Evolutionary conservation across 2,113 vertebrate genomes (phyloP).

Genomic region (Epinephelus fuscoguttatus): DNA sequence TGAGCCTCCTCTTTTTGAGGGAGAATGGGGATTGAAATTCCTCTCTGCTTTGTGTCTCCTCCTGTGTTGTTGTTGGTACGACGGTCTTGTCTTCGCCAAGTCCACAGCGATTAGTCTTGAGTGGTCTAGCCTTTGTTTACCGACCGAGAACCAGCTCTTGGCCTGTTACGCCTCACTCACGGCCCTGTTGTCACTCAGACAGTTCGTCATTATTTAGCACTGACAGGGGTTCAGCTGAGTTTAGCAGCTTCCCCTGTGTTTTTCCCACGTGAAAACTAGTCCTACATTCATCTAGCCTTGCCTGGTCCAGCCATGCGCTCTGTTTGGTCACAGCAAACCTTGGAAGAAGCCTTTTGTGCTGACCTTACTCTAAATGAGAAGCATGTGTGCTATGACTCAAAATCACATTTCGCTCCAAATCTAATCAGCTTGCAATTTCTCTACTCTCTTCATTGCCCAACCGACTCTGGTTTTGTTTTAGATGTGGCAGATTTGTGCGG

Average conservation of each 20-base stretch:
- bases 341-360: conserved; percentile 42
- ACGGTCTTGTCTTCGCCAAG: conserved; percentile 57
- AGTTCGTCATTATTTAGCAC: conserved; percentile 35
- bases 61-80: conserved; percentile 37
- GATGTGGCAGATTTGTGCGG: conserved; percentile 31
- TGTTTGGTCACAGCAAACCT: conserved; percentile 28
- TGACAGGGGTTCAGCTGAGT: conserved; percentile 7
- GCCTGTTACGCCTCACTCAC: conserved; percentile 35
- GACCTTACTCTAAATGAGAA: conserved; percentile 72
- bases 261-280: conserved; percentile 27
- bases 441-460: conserved; percentile 28
- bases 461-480: conserved; percentile 25
- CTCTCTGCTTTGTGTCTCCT: conserved; percentile 49
- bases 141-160: conserved; percentile 17
- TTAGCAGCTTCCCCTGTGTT: neutral
- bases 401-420: conserved; percentile 76
- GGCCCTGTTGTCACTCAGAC: conserved; percentile 39
- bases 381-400: conserved; percentile 74
- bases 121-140: conserved; percentile 60
- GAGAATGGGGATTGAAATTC: conserved; percentile 51
- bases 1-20: conserved; percentile 33
- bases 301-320: conserved; percentile 18
- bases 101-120: conserved; percentile 65
- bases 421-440: conserved; percentile 66
- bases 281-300: neutral